Evolutionary conservation across 2,113 vertebrate species (phyloP).

Genomic region (Apteryx owenii): DNA sequence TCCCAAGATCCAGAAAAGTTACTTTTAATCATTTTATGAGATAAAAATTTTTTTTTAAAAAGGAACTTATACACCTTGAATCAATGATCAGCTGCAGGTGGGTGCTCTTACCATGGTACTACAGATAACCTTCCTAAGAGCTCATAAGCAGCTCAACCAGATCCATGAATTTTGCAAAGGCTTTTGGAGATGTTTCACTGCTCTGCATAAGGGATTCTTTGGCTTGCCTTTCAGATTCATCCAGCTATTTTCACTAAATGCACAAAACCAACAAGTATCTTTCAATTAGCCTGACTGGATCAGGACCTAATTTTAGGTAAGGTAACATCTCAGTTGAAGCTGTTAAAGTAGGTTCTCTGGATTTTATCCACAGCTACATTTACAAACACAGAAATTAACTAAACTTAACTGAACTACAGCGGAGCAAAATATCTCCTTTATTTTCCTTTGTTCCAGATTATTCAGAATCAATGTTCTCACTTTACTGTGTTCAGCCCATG

Average conservation of each 20-base stretch:
- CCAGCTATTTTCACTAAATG: neutral
- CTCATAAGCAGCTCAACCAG: neutral
- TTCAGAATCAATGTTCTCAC: neutral
- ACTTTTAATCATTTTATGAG: neutral
- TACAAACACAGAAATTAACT: neutral
- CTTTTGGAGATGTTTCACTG: neutral
- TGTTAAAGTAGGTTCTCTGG: neutral
- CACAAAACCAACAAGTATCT: neutral
- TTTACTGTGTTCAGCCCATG: neutral
- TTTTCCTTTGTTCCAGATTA: neutral
- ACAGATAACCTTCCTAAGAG: neutral
- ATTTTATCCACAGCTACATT: neutral
- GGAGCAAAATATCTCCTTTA: neutral
- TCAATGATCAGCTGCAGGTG: neutral
- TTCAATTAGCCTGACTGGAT: neutral
- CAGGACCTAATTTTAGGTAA: neutral
- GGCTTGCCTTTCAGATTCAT: neutral
- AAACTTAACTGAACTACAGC: neutral
- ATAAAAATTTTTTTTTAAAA: neutral
- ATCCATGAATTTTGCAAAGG: neutral
- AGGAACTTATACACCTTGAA: neutral
- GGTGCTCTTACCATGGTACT: neutral
- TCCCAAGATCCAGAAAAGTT: neutral
- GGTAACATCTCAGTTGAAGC: neutral
- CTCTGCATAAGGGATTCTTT: neutral